phyloP scores from a whole-genome alignment of 2,113 vertebrate genomes.

The Chaetodon trifascialis region DNA sequence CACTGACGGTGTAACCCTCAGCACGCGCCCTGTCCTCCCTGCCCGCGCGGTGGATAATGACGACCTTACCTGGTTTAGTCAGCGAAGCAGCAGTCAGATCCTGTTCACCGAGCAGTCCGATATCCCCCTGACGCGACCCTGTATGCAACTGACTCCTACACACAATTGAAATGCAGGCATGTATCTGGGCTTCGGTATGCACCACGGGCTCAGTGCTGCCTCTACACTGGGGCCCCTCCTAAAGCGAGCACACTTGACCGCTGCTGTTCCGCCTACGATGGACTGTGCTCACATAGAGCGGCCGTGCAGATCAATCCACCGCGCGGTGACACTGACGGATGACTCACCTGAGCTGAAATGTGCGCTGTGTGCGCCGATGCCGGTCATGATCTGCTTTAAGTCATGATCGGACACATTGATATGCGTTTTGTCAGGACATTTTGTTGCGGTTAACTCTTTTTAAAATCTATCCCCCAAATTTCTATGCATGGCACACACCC shows the following conservation, averaged over 20 bases:
- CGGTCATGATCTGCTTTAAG: not conserved
- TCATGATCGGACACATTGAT: not conserved
- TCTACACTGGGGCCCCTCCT: constrained; percentile 73
- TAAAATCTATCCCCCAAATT: constrained; percentile 47
- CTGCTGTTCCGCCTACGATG: constrained; percentile 66
- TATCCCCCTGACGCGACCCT: constrained; percentile 37
- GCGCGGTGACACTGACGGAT: not conserved
- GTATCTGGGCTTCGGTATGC: constrained; percentile 67
- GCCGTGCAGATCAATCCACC: constrained; percentile 42
- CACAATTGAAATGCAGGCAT: constrained; percentile 67
- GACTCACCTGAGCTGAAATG: not conserved
- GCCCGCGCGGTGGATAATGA: not conserved
- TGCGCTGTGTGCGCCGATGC: not conserved
- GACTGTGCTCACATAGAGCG: constrained; percentile 43
- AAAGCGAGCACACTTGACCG: constrained; percentile 62
- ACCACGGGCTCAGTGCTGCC: constrained; percentile 62
- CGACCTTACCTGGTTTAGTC: constrained; percentile 72
- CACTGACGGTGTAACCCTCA: not conserved
- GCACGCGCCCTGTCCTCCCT: not conserved
- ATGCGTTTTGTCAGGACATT: not conserved
- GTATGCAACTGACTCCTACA: constrained; percentile 50
- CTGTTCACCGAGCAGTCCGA: constrained; percentile 50
- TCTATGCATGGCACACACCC: constrained; percentile 57
- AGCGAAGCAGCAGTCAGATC: constrained; percentile 51
- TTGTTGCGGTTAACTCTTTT: not conserved